Base-by-base conservation (phyloP, 1,140 invertebrate species). In the Meteorus sp. region DNA sequence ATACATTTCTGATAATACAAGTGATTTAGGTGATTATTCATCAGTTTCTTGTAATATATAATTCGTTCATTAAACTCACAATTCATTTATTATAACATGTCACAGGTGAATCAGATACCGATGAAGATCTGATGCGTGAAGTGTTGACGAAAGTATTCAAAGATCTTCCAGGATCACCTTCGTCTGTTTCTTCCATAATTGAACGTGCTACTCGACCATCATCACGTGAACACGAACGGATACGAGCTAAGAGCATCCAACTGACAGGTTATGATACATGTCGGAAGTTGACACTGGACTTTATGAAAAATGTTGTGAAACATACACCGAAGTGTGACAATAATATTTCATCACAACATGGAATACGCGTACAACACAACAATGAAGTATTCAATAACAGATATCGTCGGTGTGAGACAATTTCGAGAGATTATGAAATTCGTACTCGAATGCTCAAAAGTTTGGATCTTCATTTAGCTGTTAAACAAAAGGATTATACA, bases 181-280 rank as follows among this genome's bases (percentile, higher is more conserved):
- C 23, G 43, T 60, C 62, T 23, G 31, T 73, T 0, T 19, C 56
- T 2, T 63, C 61, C 6, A 65, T 71, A 48, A 74, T 74, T 11
- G 63, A 72, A 43, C 70, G 68, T 15, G 67, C 67, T 45, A 70
- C 67, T 9, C 31, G 47, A 1, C 20, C 45, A 17, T 70, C 57
- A 55, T 63, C 66, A 0, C 45, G 13, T 1, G 61, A 69, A 54
- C 22, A 74, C 0, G 61, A 69, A 44, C 60, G 58, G 3, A 66
- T 75, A 55, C 67, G 71, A 7, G 64, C 51, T 51, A 78, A 78
- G 63, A 69, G 66, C n/a, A 69, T 76, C 47, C 75, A 79, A 35
- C 60, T 78, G 8, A 51, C 71, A 20, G 77, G 77, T 44, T 79
- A 76, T 54, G 74, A 78, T 53, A 71, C 70, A 19, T 79, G 77